Conservation (phyloP, 2,113 vertebrate genomes). For the Anoplopoma fimbria region DNA sequence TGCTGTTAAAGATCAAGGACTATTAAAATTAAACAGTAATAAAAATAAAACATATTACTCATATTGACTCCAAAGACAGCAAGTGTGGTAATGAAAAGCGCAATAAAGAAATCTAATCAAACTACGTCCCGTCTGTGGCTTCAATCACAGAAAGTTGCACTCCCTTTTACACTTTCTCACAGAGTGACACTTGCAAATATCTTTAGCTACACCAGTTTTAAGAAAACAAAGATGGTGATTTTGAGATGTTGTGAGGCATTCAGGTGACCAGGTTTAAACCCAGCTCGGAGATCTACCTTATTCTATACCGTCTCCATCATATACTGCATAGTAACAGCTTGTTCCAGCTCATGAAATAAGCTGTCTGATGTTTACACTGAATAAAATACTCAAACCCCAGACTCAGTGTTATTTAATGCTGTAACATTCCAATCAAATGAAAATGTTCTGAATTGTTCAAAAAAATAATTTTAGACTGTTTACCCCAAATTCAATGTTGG, state of each 20-base stretch:
- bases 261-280: not conserved
- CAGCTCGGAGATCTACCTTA: not conserved
- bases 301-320: not conserved
- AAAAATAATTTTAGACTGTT: not conserved
- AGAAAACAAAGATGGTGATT: not conserved
- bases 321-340: not conserved
- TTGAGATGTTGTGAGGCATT: not conserved
- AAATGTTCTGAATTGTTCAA: not conserved
- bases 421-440: not conserved
- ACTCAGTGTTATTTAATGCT: not conserved
- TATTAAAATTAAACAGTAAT: slow-evolving; percentile 11
- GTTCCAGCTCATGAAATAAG: not conserved
- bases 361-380: not conserved
- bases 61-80: not conserved
- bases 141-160: not conserved
- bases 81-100: not conserved
- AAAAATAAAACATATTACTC: too few species aligned
- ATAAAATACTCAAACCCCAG: not conserved
- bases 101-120: slow-evolving; percentile 13
- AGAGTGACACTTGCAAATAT: too few species aligned
- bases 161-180: too few species aligned
- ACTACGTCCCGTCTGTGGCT: not conserved
- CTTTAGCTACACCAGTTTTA: not conserved
- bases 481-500: not conserved
- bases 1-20: not conserved